Percentiles rank a stretch among this genome's conserved stretches.
Evolutionary conservation across 2,113 vertebrate species (phyloP).

Genomic region (Peromyscus polionotus): DNA sequence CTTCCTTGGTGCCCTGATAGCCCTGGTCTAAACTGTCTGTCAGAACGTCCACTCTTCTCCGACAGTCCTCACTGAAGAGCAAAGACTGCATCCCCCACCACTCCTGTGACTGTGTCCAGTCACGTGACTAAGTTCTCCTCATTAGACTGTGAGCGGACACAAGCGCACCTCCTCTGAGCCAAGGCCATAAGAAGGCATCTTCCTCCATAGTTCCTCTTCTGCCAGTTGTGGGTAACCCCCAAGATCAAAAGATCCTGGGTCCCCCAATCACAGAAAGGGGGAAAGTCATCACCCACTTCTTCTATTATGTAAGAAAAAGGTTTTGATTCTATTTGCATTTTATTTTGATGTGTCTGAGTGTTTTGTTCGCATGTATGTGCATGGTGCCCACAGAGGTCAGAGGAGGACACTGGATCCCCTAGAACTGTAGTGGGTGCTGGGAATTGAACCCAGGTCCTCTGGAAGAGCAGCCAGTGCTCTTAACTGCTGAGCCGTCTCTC

Average conservation of each 20-base stretch:
- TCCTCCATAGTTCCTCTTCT: not conserved
- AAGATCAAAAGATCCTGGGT: not conserved
- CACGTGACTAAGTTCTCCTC: slow-evolving; percentile 11
- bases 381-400: not conserved
- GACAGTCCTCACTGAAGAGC: not conserved
- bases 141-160: not conserved
- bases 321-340: not conserved
- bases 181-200: not conserved
- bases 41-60: not conserved
- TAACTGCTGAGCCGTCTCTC: not conserved
- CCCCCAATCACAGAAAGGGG: not conserved
- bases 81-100: slow-evolving; percentile 28
- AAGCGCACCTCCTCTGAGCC: rapidly evolving
- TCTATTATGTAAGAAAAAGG: not conserved
- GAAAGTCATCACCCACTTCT: not conserved
- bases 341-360: not conserved
- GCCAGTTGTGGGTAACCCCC: too few species aligned
- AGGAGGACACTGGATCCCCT: not conserved
- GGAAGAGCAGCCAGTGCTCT: not conserved
- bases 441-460: not conserved
- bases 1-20: not conserved
- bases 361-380: not conserved
- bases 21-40: not conserved
- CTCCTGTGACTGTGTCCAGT: not conserved
- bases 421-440: not conserved